phyloP scores from a whole-genome alignment of 2,797 vertebrate genomes.

The Tadarida brasiliensis region DNA sequence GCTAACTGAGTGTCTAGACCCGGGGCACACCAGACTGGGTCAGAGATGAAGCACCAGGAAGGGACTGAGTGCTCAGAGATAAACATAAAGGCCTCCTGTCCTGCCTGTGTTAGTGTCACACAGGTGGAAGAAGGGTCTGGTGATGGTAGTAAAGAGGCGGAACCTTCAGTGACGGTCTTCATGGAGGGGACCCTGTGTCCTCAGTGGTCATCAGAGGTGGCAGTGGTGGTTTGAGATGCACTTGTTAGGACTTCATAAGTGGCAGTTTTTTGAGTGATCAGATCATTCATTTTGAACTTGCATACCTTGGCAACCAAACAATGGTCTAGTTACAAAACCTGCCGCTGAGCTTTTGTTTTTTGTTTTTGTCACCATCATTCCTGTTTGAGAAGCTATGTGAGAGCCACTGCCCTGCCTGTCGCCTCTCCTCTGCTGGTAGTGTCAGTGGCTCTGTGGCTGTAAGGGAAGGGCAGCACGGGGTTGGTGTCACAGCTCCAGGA shows the following conservation, averaged over 20 bases:
- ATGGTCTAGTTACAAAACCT: not conserved
- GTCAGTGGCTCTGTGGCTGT: rapidly evolving
- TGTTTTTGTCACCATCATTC: not conserved
- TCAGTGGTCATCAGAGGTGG: not conserved
- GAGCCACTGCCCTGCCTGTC: not conserved
- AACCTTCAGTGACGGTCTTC: not conserved
- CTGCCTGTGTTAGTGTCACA: not conserved
- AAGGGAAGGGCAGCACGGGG: not conserved
- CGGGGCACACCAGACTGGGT: rapidly evolving
- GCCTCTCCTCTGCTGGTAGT: not conserved
- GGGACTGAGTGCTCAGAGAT: not conserved
- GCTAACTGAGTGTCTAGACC: not conserved
- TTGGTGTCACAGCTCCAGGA: rapidly evolving
- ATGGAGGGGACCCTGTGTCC: not conserved
- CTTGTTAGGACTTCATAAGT: not conserved
- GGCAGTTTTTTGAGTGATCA: not conserved
- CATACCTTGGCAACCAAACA: not conserved
- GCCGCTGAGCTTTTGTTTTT: not conserved
- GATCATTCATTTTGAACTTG: not conserved
- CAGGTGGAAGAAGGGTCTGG: too few species aligned
- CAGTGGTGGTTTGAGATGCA: rapidly evolving
- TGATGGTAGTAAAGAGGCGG: not conserved
- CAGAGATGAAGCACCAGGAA: not conserved
- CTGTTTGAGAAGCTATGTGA: not conserved
- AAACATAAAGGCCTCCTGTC: not conserved